Evolutionary conservation across 1,140 invertebrate genomes (phyloP).

Genomic region (Drosophila oshimai): DNA sequence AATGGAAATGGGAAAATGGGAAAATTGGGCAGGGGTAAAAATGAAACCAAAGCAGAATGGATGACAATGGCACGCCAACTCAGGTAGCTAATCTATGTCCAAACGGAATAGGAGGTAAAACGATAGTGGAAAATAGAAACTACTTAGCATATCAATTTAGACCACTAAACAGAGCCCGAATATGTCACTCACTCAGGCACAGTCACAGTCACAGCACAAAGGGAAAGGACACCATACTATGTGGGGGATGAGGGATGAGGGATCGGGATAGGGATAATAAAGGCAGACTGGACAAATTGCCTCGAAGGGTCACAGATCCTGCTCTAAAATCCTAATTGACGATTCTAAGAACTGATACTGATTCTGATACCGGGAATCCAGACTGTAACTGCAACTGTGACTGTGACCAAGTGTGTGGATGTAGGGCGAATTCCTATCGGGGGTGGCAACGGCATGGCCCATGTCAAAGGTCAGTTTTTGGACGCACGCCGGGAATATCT

Average conservation of each 20-base stretch:
- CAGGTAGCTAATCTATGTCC: slow-evolving; percentile 65
- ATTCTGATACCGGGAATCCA: not conserved
- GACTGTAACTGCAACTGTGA: not conserved
- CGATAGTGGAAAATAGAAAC: slow-evolving; percentile 24
- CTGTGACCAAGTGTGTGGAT: slow-evolving; percentile 6
- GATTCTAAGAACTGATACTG: slow-evolving; percentile 3
- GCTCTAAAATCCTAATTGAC: slow-evolving; percentile 47
- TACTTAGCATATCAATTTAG: slow-evolving; percentile 78
- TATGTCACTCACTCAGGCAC: slow-evolving; percentile 52
- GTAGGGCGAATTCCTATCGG: slow-evolving; percentile 13
- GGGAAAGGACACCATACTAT: too few relatives aligned
- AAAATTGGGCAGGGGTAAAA: not conserved
- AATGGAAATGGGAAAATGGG: not conserved
- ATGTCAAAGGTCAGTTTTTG: slow-evolving; percentile 22
- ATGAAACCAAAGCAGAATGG: slow-evolving; percentile 26
- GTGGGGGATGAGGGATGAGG: too few relatives aligned
- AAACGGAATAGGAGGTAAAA: not conserved
- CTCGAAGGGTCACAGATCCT: slow-evolving; percentile 13
- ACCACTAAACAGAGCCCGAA: slow-evolving; percentile 36
- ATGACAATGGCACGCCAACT: slow-evolving; percentile 43
- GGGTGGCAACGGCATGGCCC: not conserved
- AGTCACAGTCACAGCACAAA: slow-evolving; percentile 16
- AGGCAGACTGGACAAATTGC: slow-evolving; percentile 2
- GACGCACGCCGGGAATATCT: slow-evolving; percentile 3
- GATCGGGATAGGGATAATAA: slow-evolving; percentile 10